Base-by-base conservation (phyloP, 2,797 vertebrate genomes). In the Hafferia zeledoni region DNA sequence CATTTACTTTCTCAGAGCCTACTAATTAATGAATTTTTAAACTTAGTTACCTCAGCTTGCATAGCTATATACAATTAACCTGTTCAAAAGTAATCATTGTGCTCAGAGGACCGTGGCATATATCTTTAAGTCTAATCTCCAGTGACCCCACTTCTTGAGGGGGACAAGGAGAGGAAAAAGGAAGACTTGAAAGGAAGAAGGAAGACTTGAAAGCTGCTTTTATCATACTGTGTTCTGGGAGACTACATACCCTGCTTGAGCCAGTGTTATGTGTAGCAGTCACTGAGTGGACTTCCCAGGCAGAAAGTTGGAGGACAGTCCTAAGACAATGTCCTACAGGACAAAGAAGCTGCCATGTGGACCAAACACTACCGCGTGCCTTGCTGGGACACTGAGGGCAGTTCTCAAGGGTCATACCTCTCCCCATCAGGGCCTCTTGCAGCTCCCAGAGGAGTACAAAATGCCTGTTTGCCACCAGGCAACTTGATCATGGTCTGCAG, bases 361-460 rank as follows among this genome's bases (percentile, higher is more conserved):
- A 33, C 44, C 30, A 15, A 27, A 27, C 3, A 5, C n/a, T 6
- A 6, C 18, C 30, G 63, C 1, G 3, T 5, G 2, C 52, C 41
- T 71, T 8, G 1, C 15, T 23, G 68, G 46, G 31, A 25, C 17
- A 15, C 27, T 5, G n/a, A 61, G 17, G 43, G 5, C 30, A 37
- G 37, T 18, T 46, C 67, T 59, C 5, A 5, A 83, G 49, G 53
- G 75, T 57, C 5, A 3, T 23, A 57, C 24, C 25, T 61, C 22
- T 60, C 43, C 24, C 18, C 23, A 52, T 49, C 0, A 1, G 60
- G 47, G 24, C 11, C 15, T 31, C 53, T 15, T 19, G 56, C n/a
- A 25, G 15, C 27, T 69, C 33, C 37, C n/a, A 47, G n/a, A 81
- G 10, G 15, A 63, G 28, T 69, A 27, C 44, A 57, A 79, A 76